phyloP scores from a whole-genome alignment of 2,797 vertebrate genomes.

The Microtus agrestis region DNA sequence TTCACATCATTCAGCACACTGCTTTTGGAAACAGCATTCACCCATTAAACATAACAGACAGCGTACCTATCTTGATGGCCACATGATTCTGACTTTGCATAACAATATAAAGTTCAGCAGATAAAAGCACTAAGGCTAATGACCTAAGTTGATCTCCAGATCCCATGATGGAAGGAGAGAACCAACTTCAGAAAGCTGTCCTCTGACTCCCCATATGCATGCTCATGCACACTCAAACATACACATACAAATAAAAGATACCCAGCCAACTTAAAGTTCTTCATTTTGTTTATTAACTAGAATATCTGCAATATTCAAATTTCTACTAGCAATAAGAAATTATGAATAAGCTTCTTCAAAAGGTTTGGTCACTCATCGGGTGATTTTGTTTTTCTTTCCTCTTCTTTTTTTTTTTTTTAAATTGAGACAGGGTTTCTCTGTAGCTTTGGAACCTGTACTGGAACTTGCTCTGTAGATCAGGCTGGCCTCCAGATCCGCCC shows the following conservation, averaged over 20 bases:
- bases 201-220: neutral
- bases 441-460: too few relatives aligned
- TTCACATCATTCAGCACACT: neutral
- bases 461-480: too few relatives aligned
- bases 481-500: too few relatives aligned
- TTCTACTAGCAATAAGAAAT: slow-evolving; percentile 16
- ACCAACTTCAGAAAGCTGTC: neutral
- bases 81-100: neutral
- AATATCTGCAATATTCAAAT: neutral
- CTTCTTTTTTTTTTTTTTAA: too few relatives aligned
- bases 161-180: neutral
- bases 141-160: neutral
- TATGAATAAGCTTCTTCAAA: neutral
- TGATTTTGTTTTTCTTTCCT: slow-evolving; percentile 15
- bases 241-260: neutral
- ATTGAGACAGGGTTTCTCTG: too few relatives aligned
- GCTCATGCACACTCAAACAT: neutral
- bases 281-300: neutral
- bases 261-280: neutral
- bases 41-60: neutral
- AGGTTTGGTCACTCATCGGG: neutral
- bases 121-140: neutral
- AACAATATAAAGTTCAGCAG: neutral
- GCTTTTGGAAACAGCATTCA: neutral
- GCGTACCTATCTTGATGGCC: neutral